These are phyloP conservation scores for Timema podura DNA, from an alignment of 2,888 invertebrate genomes.

Conservation along the genomic window DNA sequence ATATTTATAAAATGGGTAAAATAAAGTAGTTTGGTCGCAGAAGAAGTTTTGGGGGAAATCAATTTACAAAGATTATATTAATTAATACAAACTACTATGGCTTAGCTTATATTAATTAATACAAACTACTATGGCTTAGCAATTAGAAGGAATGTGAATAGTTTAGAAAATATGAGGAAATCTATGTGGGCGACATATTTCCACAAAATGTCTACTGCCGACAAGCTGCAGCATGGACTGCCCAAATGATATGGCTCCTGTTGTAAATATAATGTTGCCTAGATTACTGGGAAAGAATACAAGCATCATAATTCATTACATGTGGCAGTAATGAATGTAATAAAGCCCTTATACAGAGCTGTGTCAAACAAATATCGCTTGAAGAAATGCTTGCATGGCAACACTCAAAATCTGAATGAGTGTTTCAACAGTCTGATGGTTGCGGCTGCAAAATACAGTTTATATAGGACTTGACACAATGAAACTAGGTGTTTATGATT, in stretches of 20 bases:
- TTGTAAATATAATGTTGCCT: slow-evolving; percentile 9
- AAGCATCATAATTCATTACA: slow-evolving; percentile 9
- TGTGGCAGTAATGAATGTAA: slow-evolving; percentile 11
- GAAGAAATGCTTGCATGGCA: neutral
- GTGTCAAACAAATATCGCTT: neutral
- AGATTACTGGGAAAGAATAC: neutral
- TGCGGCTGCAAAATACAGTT: neutral
- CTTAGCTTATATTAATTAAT: neutral
- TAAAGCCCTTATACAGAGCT: slow-evolving; percentile 8
- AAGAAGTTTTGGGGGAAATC: too few relatives aligned
- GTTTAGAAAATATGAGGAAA: slow-evolving; percentile 3
- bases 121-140: slow-evolving; percentile 8
- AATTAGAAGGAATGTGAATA: slow-evolving; percentile 10
- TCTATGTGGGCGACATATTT: slow-evolving; percentile 15
- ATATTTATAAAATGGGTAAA: too few relatives aligned
- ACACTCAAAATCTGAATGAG: neutral
- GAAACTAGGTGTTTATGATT: slow-evolving; percentile 15
- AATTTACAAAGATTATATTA: too few relatives aligned
- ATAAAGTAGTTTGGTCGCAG: too few relatives aligned
- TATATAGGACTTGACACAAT: slow-evolving; percentile 7
- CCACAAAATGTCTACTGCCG: neutral
- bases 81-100: slow-evolving; percentile 5
- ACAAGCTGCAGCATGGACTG: slow-evolving; percentile 6
- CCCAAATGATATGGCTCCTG: slow-evolving; percentile 1
- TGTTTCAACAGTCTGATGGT: slow-evolving; percentile 17